phyloP scores from a whole-genome alignment of 2,888 invertebrate species.

The Scrobipalpa atriplicella region DNA sequence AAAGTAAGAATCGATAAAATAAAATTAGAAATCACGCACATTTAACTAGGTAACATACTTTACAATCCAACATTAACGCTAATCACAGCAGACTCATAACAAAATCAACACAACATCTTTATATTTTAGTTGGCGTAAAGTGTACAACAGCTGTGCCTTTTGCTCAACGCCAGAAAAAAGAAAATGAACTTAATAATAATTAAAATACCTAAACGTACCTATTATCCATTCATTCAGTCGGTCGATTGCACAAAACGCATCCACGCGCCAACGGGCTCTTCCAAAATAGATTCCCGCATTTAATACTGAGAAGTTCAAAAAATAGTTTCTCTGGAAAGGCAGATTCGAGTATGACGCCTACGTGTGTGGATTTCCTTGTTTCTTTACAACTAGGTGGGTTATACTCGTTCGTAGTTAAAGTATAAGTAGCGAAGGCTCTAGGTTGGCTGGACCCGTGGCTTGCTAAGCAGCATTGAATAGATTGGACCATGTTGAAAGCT shows the following conservation, averaged over 20 bases:
- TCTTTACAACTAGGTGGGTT: constrained; percentile 8
- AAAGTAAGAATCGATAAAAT: too few species aligned
- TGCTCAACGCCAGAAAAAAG: too few species aligned
- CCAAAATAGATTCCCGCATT: constrained; percentile 35
- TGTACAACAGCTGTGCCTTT: too few species aligned
- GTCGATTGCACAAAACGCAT: constrained; percentile 10
- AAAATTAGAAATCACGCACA: too few species aligned
- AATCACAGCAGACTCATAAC: too few species aligned
- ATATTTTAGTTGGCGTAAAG: too few species aligned
- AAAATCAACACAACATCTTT: too few species aligned
- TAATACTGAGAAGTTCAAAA: constrained; percentile 7
- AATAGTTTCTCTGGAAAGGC: constrained; percentile 3
- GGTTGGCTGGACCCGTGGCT: constrained; percentile 14
- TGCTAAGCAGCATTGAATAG: constrained; percentile 39
- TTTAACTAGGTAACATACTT: too few species aligned
- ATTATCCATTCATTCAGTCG: constrained; percentile 19
- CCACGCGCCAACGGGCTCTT: constrained; percentile 30
- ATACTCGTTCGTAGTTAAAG: too few species aligned
- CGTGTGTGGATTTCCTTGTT: constrained; percentile 70
- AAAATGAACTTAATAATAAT: too few species aligned
- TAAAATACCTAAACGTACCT: not conserved
- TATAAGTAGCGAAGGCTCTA: constrained; percentile 12
- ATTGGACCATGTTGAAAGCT: constrained; percentile 43
- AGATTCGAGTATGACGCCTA: constrained; percentile 56
- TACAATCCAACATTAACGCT: too few species aligned